Percentiles rank a stretch among this genome's conserved stretches.
These are phyloP conservation scores for Cactoblastis cactorum DNA, from an alignment of 2,888 invertebrate genomes.

Conservation along the genomic window DNA sequence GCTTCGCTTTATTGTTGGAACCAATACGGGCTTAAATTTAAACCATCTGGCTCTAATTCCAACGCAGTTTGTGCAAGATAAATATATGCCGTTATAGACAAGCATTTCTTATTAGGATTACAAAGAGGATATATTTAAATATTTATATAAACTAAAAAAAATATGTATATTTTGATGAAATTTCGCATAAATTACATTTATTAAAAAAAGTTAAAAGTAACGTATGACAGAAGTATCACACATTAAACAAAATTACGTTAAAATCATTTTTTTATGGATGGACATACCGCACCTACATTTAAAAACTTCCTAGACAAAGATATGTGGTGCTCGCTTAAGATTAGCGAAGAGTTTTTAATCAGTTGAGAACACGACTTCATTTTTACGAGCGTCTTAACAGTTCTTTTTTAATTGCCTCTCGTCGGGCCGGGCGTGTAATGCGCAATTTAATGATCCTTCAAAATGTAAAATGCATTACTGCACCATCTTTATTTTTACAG, in stretches of 20 bases:
- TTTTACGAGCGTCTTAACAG: slow-evolving; percentile 74
- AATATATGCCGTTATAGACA: background rate
- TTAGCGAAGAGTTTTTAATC: slow-evolving; percentile 70
- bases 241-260: no score
- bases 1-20: background rate
- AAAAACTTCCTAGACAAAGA: slow-evolving; percentile 14
- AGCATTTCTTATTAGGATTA: no score
- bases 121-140: no score
- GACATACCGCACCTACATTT: background rate
- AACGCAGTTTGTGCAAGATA: background rate
- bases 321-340: slow-evolving; percentile 31
- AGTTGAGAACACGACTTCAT: slow-evolving; percentile 70
- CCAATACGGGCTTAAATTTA: background rate
- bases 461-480: slow-evolving; percentile 76
- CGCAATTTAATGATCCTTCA: slow-evolving; percentile 75
- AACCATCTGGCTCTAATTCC: background rate
- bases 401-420: slow-evolving; percentile 75
- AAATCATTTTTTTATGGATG: background rate
- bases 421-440: slow-evolving; percentile 64
- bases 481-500: slow-evolving; percentile 68
- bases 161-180: no score
- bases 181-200: no score
- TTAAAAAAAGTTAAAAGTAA: no score
- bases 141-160: no score
- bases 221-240: no score